phyloP scores from a whole-genome alignment of 2,113 vertebrate genomes.

The Rhagologus leucostigma region DNA sequence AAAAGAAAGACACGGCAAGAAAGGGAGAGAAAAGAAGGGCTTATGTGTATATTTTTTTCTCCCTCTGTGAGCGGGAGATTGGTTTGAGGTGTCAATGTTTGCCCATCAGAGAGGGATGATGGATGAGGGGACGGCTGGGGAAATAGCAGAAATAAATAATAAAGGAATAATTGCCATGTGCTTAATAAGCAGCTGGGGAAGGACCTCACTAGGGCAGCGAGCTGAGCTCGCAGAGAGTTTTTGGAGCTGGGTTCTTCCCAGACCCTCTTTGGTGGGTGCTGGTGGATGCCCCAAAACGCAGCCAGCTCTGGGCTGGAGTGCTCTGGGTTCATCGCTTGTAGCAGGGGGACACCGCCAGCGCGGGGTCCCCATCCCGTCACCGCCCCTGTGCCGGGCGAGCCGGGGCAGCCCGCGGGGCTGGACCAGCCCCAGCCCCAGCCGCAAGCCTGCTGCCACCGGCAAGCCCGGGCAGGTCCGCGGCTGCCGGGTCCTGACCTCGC shows the following conservation, averaged over 20 bases:
- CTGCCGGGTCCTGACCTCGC: not conserved
- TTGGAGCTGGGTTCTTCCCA: not conserved
- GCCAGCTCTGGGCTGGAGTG: not conserved
- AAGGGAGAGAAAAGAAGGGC: slow-evolving; percentile 52
- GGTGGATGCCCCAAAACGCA: not conserved
- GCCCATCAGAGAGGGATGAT: slow-evolving; percentile 40
- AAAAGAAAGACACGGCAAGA: slow-evolving; percentile 56
- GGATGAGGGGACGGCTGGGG: not conserved
- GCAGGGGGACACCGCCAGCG: not conserved
- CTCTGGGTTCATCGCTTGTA: not conserved
- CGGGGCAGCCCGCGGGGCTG: not conserved
- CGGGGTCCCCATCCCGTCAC: fast-evolving
- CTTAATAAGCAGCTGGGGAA: not conserved
- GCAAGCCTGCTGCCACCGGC: not conserved
- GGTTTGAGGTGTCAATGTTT: slow-evolving; percentile 60
- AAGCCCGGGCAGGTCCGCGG: slow-evolving; percentile 65
- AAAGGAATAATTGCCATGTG: not conserved
- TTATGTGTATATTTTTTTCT: slow-evolving; percentile 47
- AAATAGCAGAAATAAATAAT: slow-evolving; percentile 45
- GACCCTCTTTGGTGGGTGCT: not conserved
- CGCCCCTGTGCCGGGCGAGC: not conserved
- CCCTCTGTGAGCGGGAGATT: slow-evolving; percentile 35
- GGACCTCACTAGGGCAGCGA: not conserved
- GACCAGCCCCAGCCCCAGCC: not conserved
- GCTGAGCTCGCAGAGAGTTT: not conserved